Evolutionary conservation across 2,113 vertebrate genomes (phyloP), one percentile per base, ranked within the genome.

Genomic region (Synchiropus splendidus): DNA sequence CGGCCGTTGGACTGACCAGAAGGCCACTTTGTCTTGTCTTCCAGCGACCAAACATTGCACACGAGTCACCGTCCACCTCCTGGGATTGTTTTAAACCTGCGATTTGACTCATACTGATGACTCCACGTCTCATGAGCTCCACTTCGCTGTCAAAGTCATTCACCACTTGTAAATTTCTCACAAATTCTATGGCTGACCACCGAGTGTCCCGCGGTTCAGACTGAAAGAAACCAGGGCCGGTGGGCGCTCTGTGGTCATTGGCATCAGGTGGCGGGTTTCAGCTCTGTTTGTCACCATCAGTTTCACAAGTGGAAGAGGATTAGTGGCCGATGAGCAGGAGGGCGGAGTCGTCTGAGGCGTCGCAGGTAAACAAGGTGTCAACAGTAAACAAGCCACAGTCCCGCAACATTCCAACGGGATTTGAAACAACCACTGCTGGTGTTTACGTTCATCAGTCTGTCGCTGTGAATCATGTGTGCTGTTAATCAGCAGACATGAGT

Each of bases 1-100:
- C 27, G 61, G 44, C 70, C 56, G 42, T 9, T 21, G 38, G 35
- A 45, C 41, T 18, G 38, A 31, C 16, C 16, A 4, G 3, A 4
- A 21, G 31, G 12, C 6, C 10, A 16, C 36, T 13, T 16, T 6
- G 32, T 42, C 4, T 16, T 12, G 16, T 12, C 16, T 39, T 15
- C 15, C 36, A 16, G 4, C 9, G 36, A n/a, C 35, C 35, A 8
- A 15, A 2, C 4, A 11, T 10, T 2, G n/a, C 3, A 16, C 18
- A 6, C 10, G 10, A 18, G 38, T 39, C 16, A 13, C 5, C 6
- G 18, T 21, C 15, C 2, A 40, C 17, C 12, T 16, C 15, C 6
- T 16, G 15, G 18, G 5, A 6, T 31, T 5, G 39, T 27, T 11
- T 13, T n/a, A 5, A 6, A 5, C 12, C 6, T 12, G 10, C 10